These are phyloP conservation scores for Gulo gulo DNA, from an alignment of 2,113 vertebrate genomes.

Conservation along the genomic window DNA sequence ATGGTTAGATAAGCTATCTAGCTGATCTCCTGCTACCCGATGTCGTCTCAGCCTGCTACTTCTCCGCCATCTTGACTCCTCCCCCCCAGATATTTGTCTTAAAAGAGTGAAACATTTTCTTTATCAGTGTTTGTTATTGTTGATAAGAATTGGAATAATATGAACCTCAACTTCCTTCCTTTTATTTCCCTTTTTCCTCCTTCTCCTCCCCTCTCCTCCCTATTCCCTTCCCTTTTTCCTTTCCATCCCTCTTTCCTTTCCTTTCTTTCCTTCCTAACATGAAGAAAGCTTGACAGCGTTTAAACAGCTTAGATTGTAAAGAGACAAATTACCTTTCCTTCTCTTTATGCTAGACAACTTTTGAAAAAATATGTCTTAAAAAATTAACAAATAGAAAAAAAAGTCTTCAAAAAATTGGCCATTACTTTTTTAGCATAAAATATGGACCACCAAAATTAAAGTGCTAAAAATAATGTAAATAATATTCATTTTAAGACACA, in stretches of 20 bases:
- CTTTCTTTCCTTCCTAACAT: neutral
- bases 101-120: neutral
- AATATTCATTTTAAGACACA: neutral
- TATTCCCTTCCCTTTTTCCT: neutral
- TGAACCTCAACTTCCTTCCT: neutral
- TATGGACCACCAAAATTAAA: neutral
- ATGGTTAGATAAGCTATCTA: too few relatives aligned
- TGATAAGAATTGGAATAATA: neutral
- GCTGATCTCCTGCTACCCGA: too few relatives aligned
- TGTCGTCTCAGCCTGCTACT: too few relatives aligned
- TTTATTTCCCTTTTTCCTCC: neutral
- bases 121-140: neutral
- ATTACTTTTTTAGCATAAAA: neutral
- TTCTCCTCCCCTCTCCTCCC: neutral
- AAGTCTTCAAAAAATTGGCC: too few relatives aligned
- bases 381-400: neutral
- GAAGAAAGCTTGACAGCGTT: neutral
- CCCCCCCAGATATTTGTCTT: neutral
- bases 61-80: too few relatives aligned
- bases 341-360: neutral
- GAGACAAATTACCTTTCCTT: neutral
- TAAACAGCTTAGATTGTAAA: neutral
- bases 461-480: neutral
- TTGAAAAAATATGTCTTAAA: neutral
- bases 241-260: neutral